phyloP scores from a whole-genome alignment of 23 tunicate species.

The Ascidia mentula region DNA sequence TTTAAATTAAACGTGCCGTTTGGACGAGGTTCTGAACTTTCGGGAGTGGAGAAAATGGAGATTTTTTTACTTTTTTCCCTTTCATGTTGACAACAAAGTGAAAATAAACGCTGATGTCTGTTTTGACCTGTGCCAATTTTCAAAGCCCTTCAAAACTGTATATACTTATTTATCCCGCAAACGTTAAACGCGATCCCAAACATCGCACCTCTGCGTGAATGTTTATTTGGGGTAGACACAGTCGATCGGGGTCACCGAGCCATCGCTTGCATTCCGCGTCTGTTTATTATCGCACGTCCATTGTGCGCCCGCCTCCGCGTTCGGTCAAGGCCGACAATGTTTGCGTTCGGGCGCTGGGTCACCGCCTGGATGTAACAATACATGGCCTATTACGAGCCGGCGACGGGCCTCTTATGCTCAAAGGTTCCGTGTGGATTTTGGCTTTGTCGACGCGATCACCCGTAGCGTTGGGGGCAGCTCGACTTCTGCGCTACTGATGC shows the following conservation, averaged over 20 bases:
- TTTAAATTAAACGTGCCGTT: too few species aligned
- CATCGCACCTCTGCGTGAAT: not conserved
- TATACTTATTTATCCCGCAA: too few species aligned
- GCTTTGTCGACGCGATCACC: not conserved
- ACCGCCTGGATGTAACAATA: not conserved
- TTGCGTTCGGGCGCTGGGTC: not conserved
- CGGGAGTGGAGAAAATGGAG: too few species aligned
- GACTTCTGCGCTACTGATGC: too few species aligned
- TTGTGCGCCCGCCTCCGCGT: not conserved
- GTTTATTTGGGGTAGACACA: not conserved
- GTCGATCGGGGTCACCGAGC: not conserved
- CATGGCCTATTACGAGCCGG: not conserved
- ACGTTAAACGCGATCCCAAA: too few species aligned
- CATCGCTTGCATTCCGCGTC: not conserved
- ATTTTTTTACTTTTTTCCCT: too few species aligned
- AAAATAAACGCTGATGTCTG: too few species aligned
- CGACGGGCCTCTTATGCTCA: too few species aligned
- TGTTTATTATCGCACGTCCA: not conserved
- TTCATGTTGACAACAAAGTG: too few species aligned
- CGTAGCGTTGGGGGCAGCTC: not conserved
- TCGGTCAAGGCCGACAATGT: constrained; percentile 6
- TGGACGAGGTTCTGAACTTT: too few species aligned
- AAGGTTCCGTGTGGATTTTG: not conserved
- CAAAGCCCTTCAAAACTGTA: too few species aligned
- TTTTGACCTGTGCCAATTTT: too few species aligned